A percentile compares a stretch with the other conserved stretches of the same genome.
These are phyloP conservation scores for Nomia melanderi DNA, from an alignment of 1,140 invertebrate species.

Conservation along the genomic window DNA sequence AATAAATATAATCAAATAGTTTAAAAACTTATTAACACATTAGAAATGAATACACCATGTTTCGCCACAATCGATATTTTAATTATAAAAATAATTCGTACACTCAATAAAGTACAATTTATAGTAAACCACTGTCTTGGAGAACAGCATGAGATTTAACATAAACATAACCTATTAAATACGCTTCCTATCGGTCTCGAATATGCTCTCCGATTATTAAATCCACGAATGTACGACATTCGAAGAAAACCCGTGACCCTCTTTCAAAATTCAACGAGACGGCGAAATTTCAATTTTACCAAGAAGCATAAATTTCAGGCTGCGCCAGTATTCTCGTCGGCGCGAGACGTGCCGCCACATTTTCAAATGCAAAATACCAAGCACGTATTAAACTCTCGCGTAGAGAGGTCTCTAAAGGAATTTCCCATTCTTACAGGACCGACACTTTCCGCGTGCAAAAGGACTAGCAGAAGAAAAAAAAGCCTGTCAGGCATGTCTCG, in stretches of 20 bases:
- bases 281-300: slow-evolving; percentile 44
- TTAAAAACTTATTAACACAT: no score
- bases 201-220: slow-evolving; percentile 6
- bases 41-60: no score
- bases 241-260: slow-evolving; percentile 8
- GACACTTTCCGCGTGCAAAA: neutral
- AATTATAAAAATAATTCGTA: no score
- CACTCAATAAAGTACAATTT: no score
- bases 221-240: neutral
- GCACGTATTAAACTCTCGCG: slow-evolving; percentile 34
- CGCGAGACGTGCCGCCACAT: slow-evolving; percentile 4
- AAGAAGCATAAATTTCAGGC: slow-evolving; percentile 32
- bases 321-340: neutral
- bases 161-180: neutral
- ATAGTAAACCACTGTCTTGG: no score
- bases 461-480: neutral
- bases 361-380: slow-evolving; percentile 18
- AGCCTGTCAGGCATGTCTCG: slow-evolving; percentile 15
- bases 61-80: no score
- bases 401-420: slow-evolving; percentile 22
- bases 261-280: slow-evolving; percentile 30
- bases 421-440: slow-evolving; percentile 9
- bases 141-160: no score
- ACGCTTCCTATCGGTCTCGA: neutral
- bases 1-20: no score